Percentiles rank a stretch among this genome's conserved stretches.
These are phyloP conservation scores for Rotaria macrura DNA, from an alignment of 2,888 invertebrate genomes.

Conservation along the genomic window DNA sequence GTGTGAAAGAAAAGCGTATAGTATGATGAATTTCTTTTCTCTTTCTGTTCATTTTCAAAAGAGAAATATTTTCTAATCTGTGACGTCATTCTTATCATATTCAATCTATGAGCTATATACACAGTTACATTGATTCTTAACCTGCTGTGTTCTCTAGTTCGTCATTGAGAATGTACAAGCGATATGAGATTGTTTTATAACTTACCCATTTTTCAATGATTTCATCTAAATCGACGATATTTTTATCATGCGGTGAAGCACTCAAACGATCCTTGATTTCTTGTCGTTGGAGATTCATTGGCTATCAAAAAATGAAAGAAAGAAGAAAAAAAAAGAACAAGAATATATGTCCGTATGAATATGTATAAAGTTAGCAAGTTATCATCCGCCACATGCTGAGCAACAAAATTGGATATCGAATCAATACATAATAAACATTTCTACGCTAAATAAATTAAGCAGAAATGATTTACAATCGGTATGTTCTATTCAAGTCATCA, in stretches of 20 bases:
- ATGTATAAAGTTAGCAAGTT: neutral
- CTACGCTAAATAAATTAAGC: neutral
- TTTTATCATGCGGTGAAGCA: neutral
- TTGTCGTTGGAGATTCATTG: neutral
- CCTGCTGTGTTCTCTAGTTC: neutral
- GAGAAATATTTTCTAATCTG: neutral
- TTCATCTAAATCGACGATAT: slow-evolving; percentile 29
- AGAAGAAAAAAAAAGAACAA: too few species aligned
- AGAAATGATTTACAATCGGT: neutral
- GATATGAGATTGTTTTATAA: neutral
- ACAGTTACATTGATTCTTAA: neutral
- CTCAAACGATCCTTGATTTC: neutral
- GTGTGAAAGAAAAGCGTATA: neutral
- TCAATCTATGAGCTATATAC: neutral
- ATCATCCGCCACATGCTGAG: neutral
- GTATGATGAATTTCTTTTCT: too few species aligned
- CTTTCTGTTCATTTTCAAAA: neutral
- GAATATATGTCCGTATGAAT: neutral
- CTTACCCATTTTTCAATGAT: slow-evolving; percentile 32
- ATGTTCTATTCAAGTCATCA: neutral
- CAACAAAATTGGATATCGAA: neutral
- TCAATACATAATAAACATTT: neutral
- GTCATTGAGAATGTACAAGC: neutral
- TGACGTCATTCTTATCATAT: neutral
- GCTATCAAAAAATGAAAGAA: neutral